Percentiles rank a stretch among this genome's conserved stretches.
phyloP scores from a whole-genome alignment of 2,797 vertebrate genomes.

The Eulemur rubriventer region DNA sequence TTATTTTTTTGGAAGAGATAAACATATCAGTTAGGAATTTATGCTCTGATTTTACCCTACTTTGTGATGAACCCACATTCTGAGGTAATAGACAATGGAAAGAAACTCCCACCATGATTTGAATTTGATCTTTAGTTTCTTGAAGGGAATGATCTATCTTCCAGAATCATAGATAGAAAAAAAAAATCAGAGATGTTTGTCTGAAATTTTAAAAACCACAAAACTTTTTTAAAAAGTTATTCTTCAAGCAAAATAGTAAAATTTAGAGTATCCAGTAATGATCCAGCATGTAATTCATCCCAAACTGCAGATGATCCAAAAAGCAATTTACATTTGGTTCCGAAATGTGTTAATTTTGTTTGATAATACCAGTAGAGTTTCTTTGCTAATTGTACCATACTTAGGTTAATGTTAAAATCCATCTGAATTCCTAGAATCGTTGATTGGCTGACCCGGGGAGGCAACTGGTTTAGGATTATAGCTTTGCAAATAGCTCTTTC shows the following conservation, averaged over 20 bases:
- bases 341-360: constrained; percentile 37
- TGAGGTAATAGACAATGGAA: not conserved
- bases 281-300: not conserved
- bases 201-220: constrained; percentile 41
- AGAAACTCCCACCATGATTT: not conserved
- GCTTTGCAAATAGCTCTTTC: constrained; percentile 34
- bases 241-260: constrained; percentile 22
- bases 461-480: constrained; percentile 18
- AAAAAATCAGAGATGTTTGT: not conserved
- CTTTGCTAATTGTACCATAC: not conserved
- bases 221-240: not conserved
- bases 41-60: constrained; percentile 6
- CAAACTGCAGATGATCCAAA: constrained; percentile 1
- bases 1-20: constrained; percentile 18
- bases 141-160: not conserved
- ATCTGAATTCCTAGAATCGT: constrained; percentile 24
- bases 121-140: constrained; percentile 34
- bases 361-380: not conserved
- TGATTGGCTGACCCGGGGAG: constrained; percentile 5
- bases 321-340: constrained; percentile 36
- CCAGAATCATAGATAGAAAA: not conserved
- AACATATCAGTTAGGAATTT: not conserved
- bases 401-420: constrained; percentile 46
- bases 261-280: constrained; percentile 21
- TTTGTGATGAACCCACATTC: not conserved